Base-by-base conservation (phyloP, 2,113 vertebrate species). In the Zapus hudsonius region DNA sequence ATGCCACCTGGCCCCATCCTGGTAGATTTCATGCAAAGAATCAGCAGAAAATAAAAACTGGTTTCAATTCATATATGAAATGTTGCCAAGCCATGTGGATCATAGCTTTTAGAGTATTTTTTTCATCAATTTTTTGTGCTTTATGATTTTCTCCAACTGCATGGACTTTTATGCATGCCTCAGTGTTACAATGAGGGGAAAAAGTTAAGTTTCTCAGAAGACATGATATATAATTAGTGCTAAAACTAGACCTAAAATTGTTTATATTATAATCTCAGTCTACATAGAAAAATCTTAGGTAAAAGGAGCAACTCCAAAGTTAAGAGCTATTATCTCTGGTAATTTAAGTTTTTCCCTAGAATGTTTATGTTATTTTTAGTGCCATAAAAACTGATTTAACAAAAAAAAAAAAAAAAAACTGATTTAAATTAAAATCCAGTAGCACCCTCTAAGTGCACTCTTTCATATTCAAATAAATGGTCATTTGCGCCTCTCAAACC, bases 231-330 rank as follows among this genome's bases (percentile, higher is more conserved):
- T 42, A 81, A 42, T 55, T 5, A 73, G 44, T 47, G 27, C 19
- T 36, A 57, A 86, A 69, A 81, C 3, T 57, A 19, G 44, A 61
- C 11, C 8, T 3, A 6, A n/a, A 52, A 40, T 44, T n/a, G 6
- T 38, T 36, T 23, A 78, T 10, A 42, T 13, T 12, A 72, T 2
- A 3, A 82, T 12, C 8, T n/a, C 2, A 52, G 10, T 61, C 44
- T 66, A 61, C 25, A 85, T 72, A 93, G 64, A 78, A 83, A 86
- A 67, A n/a, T n/a, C n/a, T n/a, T n/a, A n/a, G n/a, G n/a, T n/a
- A n/a, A n/a, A 57, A 79, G 13, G 22, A 89, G 4, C 10, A 61
- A 79, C 29, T 42, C 17, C n/a, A 38, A 75, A 79, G 27, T 57
- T 33, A 86, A 84, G 0, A 40, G 29, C 22, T 57, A 57, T 17